A percentile compares a stretch with the other conserved stretches of the same genome.
phyloP scores from a whole-genome alignment of 2,113 vertebrate genomes.

The Syngnathus scovelli region DNA sequence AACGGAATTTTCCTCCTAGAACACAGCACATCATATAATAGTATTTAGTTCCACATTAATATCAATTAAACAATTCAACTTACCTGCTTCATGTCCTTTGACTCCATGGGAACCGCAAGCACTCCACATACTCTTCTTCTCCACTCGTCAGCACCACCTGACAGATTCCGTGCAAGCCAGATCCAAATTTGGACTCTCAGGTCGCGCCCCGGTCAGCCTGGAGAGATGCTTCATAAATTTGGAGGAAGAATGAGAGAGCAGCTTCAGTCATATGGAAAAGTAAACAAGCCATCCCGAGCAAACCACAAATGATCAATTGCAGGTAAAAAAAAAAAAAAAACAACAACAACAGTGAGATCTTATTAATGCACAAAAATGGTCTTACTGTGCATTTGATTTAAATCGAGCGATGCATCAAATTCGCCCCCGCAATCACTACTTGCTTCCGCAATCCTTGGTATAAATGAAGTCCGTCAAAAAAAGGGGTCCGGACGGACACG shows the following conservation, averaged over 20 bases:
- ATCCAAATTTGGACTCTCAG: neutral
- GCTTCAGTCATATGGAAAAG: neutral
- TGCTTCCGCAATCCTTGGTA: too few species aligned
- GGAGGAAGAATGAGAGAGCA: neutral
- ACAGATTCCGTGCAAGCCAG: neutral
- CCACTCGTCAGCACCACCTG: neutral
- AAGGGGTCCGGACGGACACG: too few species aligned
- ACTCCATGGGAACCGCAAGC: slow-evolving; percentile 1
- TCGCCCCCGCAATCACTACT: too few species aligned
- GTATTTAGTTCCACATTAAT: too few species aligned
- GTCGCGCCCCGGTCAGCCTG: neutral
- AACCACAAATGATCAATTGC: too few species aligned
- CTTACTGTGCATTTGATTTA: too few species aligned
- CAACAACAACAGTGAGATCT: too few species aligned
- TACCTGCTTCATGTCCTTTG: slow-evolving; percentile 9
- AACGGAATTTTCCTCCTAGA: slow-evolving; percentile 78
- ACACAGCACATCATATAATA: neutral
- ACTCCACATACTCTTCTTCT: slow-evolving; percentile 2
- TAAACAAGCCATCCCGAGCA: neutral
- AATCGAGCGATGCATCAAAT: too few species aligned
- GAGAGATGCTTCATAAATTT: neutral
- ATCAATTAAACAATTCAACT: neutral
- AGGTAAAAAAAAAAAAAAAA: too few species aligned
- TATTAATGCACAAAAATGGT: too few species aligned
- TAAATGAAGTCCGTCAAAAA: too few species aligned